Base-by-base conservation (phyloP, 2,888 invertebrate genomes). In the Apotomis capreana region DNA sequence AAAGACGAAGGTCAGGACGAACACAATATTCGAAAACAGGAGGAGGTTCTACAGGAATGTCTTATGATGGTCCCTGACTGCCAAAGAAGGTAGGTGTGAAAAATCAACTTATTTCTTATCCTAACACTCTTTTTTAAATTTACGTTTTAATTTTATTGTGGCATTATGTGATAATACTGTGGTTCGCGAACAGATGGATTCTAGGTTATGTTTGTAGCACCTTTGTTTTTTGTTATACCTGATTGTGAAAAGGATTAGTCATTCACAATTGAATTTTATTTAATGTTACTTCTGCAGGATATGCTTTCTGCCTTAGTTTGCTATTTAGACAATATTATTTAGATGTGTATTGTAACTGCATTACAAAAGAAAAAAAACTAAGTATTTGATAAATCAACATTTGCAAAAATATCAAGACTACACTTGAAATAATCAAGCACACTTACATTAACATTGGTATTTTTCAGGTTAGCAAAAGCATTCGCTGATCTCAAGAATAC, bases 41-140 rank as follows among this genome's bases (percentile, higher is more conserved):
- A 97, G 83, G 98, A 98, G 90, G 98, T 98, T 0, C 92, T 98
- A 55, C 96, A 97, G 81, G 98, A 99, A 87, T 96, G 96, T 12
- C 90, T 97, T 80, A 97, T 97, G 96, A 98, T 99, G 98, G 95
- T 98, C 73, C 98, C 98, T 3, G 98, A 98, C 84, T 97, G 97
- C 81, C 96, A 97, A 81, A 94, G 97, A 79, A 95, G 98, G 90
- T 94, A 94, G 75, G 80, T 74, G 13, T 59, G 3, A 49, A 26
- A 67, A 71, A 68, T 68, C 60, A 3, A 65, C 13, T 40, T 4
- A 8, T 72, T 68, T 57, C 51, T 54, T 15, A 37, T 40, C 37
- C 26, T n/a, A 13, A 52, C 5, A 26, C 15, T 3, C n/a, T 76
- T 57, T 57, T 73, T 55, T 15, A 0, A 0, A 4, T 46, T 74